Evolutionary conservation across 2,888 invertebrate genomes (phyloP), one percentile per base, ranked within the genome.

Genomic region (Chesias legatella): DNA sequence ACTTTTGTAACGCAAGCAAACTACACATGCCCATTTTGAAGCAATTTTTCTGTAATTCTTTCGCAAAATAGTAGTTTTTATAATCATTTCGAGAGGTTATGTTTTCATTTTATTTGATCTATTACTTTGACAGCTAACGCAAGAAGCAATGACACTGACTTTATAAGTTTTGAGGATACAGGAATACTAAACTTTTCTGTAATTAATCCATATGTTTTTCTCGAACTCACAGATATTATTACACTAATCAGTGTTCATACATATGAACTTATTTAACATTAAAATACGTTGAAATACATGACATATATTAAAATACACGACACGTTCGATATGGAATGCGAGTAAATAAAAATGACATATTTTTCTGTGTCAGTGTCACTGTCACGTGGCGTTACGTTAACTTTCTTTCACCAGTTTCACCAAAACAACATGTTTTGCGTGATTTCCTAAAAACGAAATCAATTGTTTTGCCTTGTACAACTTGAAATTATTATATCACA

Each of bases 361-460:
- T 6, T 35, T 34, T 42, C 26, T 39, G 1, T 26, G 35, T 48
- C 42, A 41, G 9, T 27, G 13, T 13, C 9, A 11, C 7, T 9
- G 7, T 2, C 13, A 17, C 5, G 13, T 17, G 13, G 5, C 13
- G 13, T 17, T n/a, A 17, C 13, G 5, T 5, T 17, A 17, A 3
- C 5, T 5, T 17, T 17, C 13, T 17, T 3, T 17, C 13, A 17
- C 13, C n/a, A 17, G 5, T 17, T 7, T 26, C 10, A 25, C 50
- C 61, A 72, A 71, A 73, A 78, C 76, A 78, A 79, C 79, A 78
- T 77, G 76, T 78, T 77, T 73, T 67, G 58, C 27, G 2, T 6
- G 28, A 17, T 17, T 5, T n/a, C n/a, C n/a, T n/a, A n/a, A 17
- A 17, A 17, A 17, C 13, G 5, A 17, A 17, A 3, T 17, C 13